Base-by-base conservation (phyloP, 2,113 vertebrate species). In the Pachypanchax playfairii region DNA sequence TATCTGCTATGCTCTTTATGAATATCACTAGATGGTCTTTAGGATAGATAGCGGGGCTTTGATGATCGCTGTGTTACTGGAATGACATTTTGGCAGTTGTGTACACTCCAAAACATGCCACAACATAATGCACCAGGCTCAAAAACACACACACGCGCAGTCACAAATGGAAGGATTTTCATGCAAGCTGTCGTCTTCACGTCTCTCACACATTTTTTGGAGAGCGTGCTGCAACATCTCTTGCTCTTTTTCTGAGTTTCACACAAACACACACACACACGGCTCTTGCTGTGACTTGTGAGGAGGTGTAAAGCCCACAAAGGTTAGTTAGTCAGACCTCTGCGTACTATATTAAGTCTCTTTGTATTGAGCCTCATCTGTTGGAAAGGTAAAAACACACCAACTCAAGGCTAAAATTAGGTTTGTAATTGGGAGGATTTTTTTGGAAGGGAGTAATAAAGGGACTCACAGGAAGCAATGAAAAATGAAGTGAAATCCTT, bases 1-100 rank as follows among this genome's bases (percentile, higher is more conserved):
- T 87, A 90, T 90, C 88, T 86, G 61, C 67, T 79, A 88, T 87
- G 86, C 86, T 85, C 86, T 90, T 90, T 88, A 88, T 88, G 88
- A 87, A 88, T 86, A 86, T 86, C 86, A 80, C 73, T 79, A 68
- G 86, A 86, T 89, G 85, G 81, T 87, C 88, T 87, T 88, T 86
- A 85, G 86, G 83, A 88, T 87, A 74, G 85, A 82, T 65, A 73
- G 74, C 20, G 67, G 13, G 73, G 79, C 85, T 89, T 87, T 88
- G 87, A 89, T 87, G 84, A 82, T 75, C 47, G 72, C 55, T 75
- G 80, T 80, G 80, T 86, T 84, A 70, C 59, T 44, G 65, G 51
- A 82, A 72, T 87, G 85, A 87, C 82, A 82, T 87, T 87, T 87
- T 89, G 85, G 76, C 85, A 86, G 80, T 82, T 82, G 84, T 82